Evolutionary conservation across 2,797 vertebrate species (phyloP).

Genomic region (Phoeniculus purpureus): DNA sequence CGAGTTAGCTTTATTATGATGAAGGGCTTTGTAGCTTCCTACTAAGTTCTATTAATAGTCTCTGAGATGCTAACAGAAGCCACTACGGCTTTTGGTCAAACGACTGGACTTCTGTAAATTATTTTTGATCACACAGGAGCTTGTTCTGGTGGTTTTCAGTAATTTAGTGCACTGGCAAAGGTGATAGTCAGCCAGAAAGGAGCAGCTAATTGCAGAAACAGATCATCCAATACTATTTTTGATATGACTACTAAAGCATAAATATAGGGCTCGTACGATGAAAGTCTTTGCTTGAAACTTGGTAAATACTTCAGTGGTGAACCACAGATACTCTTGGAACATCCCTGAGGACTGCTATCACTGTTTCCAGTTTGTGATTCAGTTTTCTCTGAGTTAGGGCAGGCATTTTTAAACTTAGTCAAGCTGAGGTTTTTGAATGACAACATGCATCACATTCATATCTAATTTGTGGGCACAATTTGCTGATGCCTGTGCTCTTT

Average conservation of each 20-base stretch:
- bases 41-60: not conserved
- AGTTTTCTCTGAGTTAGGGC: conserved; percentile 45
- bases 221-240: conserved; percentile 25
- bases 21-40: not conserved
- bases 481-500: conserved; percentile 70
- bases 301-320: conserved; percentile 56
- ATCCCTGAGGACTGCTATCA: conserved; percentile 64
- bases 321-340: conserved; percentile 68
- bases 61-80: not conserved
- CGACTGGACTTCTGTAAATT: not conserved
- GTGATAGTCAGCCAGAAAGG: not conserved
- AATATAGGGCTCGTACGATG: conserved; percentile 27
- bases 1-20: not conserved
- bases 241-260: conserved; percentile 2
- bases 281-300: conserved; percentile 54
- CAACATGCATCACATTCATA: conserved; percentile 58
- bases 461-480: conserved; percentile 78
- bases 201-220: not conserved
- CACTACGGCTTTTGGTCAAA: not conserved
- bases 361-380: conserved; percentile 76
- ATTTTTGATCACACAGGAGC: not conserved
- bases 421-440: conserved; percentile 69
- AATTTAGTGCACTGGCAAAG: not conserved
- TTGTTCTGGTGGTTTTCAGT: not conserved
- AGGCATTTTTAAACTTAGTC: conserved; percentile 56